Base-by-base conservation (phyloP, 1,140 invertebrate species). In the Acromyrmex echinatior region DNA sequence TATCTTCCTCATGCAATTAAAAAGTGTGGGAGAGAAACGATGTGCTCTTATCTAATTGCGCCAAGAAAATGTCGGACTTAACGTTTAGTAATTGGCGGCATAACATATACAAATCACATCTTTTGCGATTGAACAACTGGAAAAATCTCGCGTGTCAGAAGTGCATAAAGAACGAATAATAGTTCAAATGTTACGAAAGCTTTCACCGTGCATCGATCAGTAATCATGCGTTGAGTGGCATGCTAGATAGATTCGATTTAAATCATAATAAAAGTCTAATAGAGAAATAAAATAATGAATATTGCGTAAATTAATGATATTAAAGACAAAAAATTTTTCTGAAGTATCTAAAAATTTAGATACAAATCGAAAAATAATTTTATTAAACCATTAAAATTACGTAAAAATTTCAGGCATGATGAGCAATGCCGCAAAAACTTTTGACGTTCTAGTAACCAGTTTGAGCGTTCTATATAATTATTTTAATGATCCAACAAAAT, bases 1-100 rank as follows among this genome's bases (percentile, higher is more conserved):
- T 45, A 84, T 74, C 80, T 84, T 84, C 58, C 56, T 62, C 25
- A 18, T 39, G 70, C 2, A 76, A 63, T 74, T 84, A 74, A 84
- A 84, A 56, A 62, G 39, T 62, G 49, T 14, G 28, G 31, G 63
- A 58, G 45, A 45, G 78, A 35, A 68, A 68, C 78, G 68, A 7
- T 51, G 25, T 14, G 63, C 71, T 62, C n/a, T 84, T 74, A 74
- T 62, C 49, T 62, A 51, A 84, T 62, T 49, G 66, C 80, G 28
- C 56, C 7, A 35, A 28, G 56, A 25, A 84, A 84, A 74, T 76
- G 70, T 63, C 45, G 28, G 70, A 66, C 31, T 82, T 25, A 21
- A 62, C 35, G 45, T 51, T 84, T 51, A 84, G 60, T 56, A 45
- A 35, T n/a, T 56, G 10, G 7, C 39, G 35, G 1, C 25, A 4